These are phyloP conservation scores for Caloenas nicobarica DNA, from an alignment of 2,113 vertebrate species.

Conservation along the genomic window DNA sequence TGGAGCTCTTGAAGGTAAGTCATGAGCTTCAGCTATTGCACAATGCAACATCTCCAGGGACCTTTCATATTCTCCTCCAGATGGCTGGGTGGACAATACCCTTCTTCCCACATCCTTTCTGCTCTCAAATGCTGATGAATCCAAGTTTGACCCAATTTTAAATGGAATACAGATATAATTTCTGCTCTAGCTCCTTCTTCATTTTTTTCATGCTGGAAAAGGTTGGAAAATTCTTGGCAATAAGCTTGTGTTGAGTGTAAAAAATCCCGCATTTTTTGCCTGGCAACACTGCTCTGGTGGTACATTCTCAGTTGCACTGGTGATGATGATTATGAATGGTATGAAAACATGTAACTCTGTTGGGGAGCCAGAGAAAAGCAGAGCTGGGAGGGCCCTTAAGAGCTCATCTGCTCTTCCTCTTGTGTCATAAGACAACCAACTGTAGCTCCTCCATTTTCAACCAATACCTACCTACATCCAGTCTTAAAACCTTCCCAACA, in stretches of 20 bases:
- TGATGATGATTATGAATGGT: background rate
- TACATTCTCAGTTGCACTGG: background rate
- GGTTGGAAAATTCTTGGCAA: background rate
- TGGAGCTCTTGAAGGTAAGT: conserved; percentile 17
- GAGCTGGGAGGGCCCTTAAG: background rate
- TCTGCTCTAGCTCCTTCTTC: background rate
- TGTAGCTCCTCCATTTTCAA: background rate
- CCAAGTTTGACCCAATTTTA: background rate
- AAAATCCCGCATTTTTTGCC: background rate
- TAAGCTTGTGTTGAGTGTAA: background rate
- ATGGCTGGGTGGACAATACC: background rate
- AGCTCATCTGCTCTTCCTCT: background rate
- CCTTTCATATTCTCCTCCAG: background rate
- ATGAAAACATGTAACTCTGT: background rate
- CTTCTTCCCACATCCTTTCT: background rate
- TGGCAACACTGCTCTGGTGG: background rate
- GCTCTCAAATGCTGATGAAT: background rate
- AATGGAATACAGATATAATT: background rate
- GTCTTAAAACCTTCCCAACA: background rate
- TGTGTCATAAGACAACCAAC: background rate
- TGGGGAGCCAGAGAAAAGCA: background rate
- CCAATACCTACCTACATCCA: background rate
- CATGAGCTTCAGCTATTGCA: background rate
- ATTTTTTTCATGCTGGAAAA: background rate
- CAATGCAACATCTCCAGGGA: background rate